These are phyloP conservation scores for Chrysocyon brachyurus DNA, from an alignment of 2,797 vertebrate genomes.

Conservation along the genomic window DNA sequence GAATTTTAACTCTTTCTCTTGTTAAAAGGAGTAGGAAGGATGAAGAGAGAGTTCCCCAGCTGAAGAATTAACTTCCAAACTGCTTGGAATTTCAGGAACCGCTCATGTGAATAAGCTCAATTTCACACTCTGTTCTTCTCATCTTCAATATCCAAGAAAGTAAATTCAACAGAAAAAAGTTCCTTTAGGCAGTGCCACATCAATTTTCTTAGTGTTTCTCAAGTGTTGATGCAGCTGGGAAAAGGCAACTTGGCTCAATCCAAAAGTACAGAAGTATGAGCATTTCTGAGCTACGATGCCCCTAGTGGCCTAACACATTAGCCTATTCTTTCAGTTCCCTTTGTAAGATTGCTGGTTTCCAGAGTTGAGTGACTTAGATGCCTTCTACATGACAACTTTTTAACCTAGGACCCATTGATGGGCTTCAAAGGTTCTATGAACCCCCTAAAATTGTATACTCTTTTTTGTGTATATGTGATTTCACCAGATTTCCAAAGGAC, in stretches of 20 bases:
- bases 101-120: slow-evolving; percentile 65
- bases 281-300: background rate
- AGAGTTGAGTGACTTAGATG: slow-evolving; percentile 38
- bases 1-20: slow-evolving; percentile 46
- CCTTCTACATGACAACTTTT: slow-evolving; percentile 9
- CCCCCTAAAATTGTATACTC: slow-evolving; percentile 20
- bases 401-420: background rate
- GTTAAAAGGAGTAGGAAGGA: slow-evolving; percentile 19
- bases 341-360: background rate
- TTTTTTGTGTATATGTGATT: slow-evolving; percentile 24
- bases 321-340: background rate
- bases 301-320: background rate
- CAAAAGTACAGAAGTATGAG: background rate
- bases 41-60: background rate
- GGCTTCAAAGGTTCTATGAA: background rate
- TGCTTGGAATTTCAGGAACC: slow-evolving; percentile 61
- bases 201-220: slow-evolving; percentile 68
- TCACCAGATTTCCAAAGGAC: slow-evolving; percentile 65
- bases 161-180: slow-evolving; percentile 67
- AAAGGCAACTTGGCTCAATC: background rate
- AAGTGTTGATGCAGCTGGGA: background rate
- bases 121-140: slow-evolving; percentile 74
- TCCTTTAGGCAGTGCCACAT: slow-evolving; percentile 57
- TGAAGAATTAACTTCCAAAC: slow-evolving; percentile 69
- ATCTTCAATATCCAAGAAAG: slow-evolving; percentile 66